Base-by-base conservation (phyloP, 64 coral and sea anemone genomes). In the Pachyseris speciosa region DNA sequence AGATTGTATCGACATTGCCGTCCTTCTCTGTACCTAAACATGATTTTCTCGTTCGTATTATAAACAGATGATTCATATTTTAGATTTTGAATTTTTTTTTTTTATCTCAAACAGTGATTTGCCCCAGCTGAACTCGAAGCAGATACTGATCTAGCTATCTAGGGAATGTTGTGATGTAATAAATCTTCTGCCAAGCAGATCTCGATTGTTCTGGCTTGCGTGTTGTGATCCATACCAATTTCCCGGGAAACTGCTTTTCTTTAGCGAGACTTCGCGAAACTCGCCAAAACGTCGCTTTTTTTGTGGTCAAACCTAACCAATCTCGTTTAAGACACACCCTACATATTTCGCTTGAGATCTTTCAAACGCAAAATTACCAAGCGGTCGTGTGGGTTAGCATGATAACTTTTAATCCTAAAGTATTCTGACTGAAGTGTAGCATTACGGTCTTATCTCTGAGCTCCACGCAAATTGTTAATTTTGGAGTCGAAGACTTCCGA, bases 131-230 rank as follows among this genome's bases (percentile, higher is more conserved):
- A 81, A 39, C 53, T 81, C 26, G 20, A 10, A 36, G 9, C 20
- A 32, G 77, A 81, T 81, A 81, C 52, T 20, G 33, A 81, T 81
- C 77, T 63, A 81, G 20, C 13, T 81, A 81, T 81, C 77, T 22
- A 81, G 77, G 53, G 77, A 81, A 81, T 81, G 73, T 7, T 48
- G 42, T 29, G 15, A 79, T 79, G 30, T 79, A 37, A 76, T 76
- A 51, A 32, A 43, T 76, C 44, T 30, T 76, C 3, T 22, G 50
- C 16, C 48, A 79, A 79, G 38, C 7, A 45, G 4, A 27, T 57
- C 19, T 37, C 48, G 9, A 37, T 79, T 79, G 1, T 12, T 74
- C 22, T 55, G 41, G 4, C 16, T 28, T 22, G 17, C 48, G 75
- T 57, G 75, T 31, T 55, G 50, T 57, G 9, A 34, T 15, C 26